A percentile compares a stretch with the other conserved stretches of the same genome.
Evolutionary conservation across 1,140 invertebrate genomes (phyloP).

Genomic region (Neodiprion virginianus): DNA sequence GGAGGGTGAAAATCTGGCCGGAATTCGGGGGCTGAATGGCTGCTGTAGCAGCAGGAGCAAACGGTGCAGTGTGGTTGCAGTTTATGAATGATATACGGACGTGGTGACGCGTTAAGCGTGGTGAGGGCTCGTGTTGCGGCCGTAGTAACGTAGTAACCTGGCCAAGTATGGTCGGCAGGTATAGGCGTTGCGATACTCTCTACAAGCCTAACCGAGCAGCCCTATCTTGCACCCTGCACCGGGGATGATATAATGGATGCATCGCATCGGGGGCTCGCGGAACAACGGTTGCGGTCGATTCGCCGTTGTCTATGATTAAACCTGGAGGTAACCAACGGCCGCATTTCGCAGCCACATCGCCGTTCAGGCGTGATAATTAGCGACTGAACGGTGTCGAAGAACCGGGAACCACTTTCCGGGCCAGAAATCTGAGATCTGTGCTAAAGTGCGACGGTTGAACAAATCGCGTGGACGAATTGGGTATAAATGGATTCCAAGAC

Average conservation of each 20-base stretch:
- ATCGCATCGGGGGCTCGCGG: neutral
- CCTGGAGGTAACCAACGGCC: neutral
- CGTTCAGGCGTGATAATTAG: neutral
- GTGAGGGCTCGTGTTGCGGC: neutral
- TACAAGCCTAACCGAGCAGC: neutral
- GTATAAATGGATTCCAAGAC: too few relatives aligned
- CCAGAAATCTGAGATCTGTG: too few relatives aligned
- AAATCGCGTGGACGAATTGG: too few relatives aligned
- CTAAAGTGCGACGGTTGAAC: too few relatives aligned
- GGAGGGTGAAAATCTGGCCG: too few relatives aligned
- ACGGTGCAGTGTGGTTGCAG: neutral
- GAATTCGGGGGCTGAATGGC: too few relatives aligned
- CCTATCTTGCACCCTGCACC: constrained; percentile 3
- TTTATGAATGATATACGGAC: neutral
- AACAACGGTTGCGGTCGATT: neutral
- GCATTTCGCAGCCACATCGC: neutral
- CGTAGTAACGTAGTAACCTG: neutral
- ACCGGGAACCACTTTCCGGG: too few relatives aligned
- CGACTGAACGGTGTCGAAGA: neutral
- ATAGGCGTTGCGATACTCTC: neutral
- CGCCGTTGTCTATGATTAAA: neutral
- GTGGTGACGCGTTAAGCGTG: neutral
- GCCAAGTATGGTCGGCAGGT: neutral
- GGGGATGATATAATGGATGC: neutral
- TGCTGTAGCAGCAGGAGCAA: too few relatives aligned